Evolutionary conservation across 2,113 vertebrate species (phyloP), one percentile per base, ranked within the genome.

Genomic region (Dipodomys merriami): DNA sequence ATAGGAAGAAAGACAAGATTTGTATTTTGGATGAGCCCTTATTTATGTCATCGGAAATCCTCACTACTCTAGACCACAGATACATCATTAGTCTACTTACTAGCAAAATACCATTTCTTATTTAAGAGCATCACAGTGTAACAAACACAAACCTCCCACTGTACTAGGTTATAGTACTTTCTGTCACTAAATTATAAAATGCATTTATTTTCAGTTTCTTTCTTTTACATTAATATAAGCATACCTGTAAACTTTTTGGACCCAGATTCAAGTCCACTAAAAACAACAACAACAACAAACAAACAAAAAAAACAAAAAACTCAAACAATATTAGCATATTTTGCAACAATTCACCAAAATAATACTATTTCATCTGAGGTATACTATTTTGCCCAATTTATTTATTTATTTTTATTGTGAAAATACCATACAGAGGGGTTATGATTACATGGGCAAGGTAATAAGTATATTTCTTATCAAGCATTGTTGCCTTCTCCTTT

Each of bases 141-240:
- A 4, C n/a, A 2, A 83, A 73, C 10, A 74, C 18, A 67, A 2
- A 44, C 1, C 78, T 73, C 44, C 11, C 76, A 6, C 4, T 82
- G n/a, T 23, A 8, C 4, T 23, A 23, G 33, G 22, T 19, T 49
- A 46, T 8, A 72, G 10, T 62, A 20, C 12, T 30, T 15, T 19
- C 8, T 67, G 13, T 44, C 6, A 57, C n/a, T 82, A 7, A 23
- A 86, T 22, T 49, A 72, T 23, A 74, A 95, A 78, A 77, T 33
- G 0, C 6, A 74, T 69, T 91, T 80, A 77, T 39, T 86, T 49
- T 68, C 12, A 16, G n/a, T 18, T 19, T 69, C 1, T 73, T 94
- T 89, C 25, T 88, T 90, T 10, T 82, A 88, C 29, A 22, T 49
- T 86, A 11, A 27, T 92, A 92, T 49, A 72, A 86, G 82, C 39